Base-by-base conservation (phyloP, 2,888 invertebrate genomes). In the Linyphia triangularis region DNA sequence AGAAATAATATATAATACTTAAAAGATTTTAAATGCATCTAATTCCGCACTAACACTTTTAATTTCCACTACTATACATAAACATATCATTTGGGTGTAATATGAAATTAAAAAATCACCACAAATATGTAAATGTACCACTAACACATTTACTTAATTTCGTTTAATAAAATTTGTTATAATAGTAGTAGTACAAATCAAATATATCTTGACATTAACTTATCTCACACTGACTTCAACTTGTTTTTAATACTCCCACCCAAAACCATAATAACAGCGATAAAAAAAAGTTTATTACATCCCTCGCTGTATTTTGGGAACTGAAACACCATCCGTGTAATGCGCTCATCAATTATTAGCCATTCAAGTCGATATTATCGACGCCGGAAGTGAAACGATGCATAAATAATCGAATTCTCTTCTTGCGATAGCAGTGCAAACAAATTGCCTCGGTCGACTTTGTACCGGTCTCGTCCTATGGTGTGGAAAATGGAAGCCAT, bases 351-450 rank as follows among this genome's bases (percentile, higher is more conserved):
- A 79, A 79, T 79, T 69, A 79, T 40, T 43, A 22, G 67, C 28
- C 67, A 37, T 67, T 67, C 19, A 43, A 67, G 67, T 79, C 79
- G 79, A 79, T 79, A 57, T 30, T 79, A 79, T 79, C 79, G 79
- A 79, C 67, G 33, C 67, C 26, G 43, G 40, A 79, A 67, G 67
- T 57, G 65, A 51, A 79, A 43, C 67, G 79, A 67, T 65, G 79
- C 79, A 79, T 79, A 79, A 78, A 79, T 67, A 79, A 79, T 69
- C 43, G 67, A 79, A 79, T 79, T 69, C 65, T 67, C 51, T 75
- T 75, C 67, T 33, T 33, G 67, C 33, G 69, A 75, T 59, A 33
- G 33, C 33, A 75, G 79, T 43, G 79, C 79, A 79, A 79, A 79
- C 79, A 79, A 79, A 79, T 79, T 79, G 79, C 79, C 57, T 43